Evolutionary conservation across 2,113 vertebrate genomes (phyloP), one percentile per base, ranked within the genome.

Genomic region (Rhipidura dahli): DNA sequence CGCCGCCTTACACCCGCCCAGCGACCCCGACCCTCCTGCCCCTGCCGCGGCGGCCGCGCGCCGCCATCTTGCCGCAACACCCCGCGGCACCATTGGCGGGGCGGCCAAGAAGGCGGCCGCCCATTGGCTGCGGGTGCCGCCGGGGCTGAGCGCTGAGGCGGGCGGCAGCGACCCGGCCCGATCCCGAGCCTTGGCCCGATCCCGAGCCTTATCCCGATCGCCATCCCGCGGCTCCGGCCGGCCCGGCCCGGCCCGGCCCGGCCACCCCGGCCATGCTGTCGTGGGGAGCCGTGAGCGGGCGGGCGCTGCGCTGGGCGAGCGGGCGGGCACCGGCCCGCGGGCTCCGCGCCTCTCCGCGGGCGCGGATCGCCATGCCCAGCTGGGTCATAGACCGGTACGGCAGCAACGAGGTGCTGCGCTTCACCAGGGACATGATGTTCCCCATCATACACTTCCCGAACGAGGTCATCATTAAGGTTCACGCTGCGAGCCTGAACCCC

Each of bases 351-450:
- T 95, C 96, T 56, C 64, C 73, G 40, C 85, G 71, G 13, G 89
- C 96, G 73, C 94, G 56, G 42, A 97, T 80, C 11, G 51, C 98
- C 7, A 99, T 99, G 99, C 98, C 98, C 6, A 99, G 99, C 16
- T 99, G 99, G 99, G 99, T 99, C 59, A 99, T 99, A 63, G 99
- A 99, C 92, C 97, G 96, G 60, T 99, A 99, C 42, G 99, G 99
- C 53, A 89, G 89, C 64, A 99, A 99, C 81, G 99, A 99, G 3
- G 98, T 99, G 60, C 93, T 99, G 63, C 98, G 99, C 17, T 99
- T 98, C 94, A 99, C 97, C 23, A 97, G 91, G 84, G 98, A 99
- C 37, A 99, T 98, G 95, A 63, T 87, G 49, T 97, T 99, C 73
- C 99, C 99, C 33, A 13, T 98, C 72, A 98, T 99, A 89, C 83